These are phyloP conservation scores for Coenobita brevimanus DNA, from an alignment of 1,140 invertebrate genomes.

Conservation along the genomic window DNA sequence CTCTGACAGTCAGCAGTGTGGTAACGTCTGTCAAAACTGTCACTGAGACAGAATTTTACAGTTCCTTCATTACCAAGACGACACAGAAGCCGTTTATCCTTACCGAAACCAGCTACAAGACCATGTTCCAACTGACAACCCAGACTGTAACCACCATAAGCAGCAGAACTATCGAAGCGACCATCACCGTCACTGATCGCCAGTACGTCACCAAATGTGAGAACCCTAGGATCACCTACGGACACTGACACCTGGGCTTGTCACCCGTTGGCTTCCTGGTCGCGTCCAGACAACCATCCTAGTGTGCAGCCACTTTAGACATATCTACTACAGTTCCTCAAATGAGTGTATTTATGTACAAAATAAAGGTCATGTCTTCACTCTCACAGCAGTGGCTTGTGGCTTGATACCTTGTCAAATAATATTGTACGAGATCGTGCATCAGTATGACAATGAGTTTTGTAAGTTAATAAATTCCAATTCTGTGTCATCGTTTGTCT, in stretches of 20 bases:
- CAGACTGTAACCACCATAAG: background rate
- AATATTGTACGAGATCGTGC: too few species aligned
- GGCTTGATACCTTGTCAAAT: too few species aligned
- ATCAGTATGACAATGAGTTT: too few species aligned
- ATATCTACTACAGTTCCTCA: too few species aligned
- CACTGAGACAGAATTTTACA: background rate
- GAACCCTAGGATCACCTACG: conserved; percentile 13
- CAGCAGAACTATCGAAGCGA: background rate
- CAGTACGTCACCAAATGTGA: conserved; percentile 39
- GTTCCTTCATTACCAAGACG: conserved; percentile 39
- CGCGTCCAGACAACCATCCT: too few species aligned
- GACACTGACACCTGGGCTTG: background rate
- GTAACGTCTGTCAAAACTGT: conserved; percentile 6
- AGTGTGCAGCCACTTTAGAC: too few species aligned
- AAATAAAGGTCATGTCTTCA: too few species aligned
- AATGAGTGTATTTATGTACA: too few species aligned
- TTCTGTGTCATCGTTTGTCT: too few species aligned
- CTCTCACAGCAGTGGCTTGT: too few species aligned
- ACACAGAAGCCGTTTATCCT: background rate
- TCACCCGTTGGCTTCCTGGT: too few species aligned
- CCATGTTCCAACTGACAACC: background rate
- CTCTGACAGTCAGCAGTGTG: conserved; percentile 9
- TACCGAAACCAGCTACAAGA: conserved; percentile 14
- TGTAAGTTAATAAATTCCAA: too few species aligned
- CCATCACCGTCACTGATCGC: conserved; percentile 16